Evolutionary conservation across 2,888 invertebrate species (phyloP).

Genomic region (Drosophila helvetica): DNA sequence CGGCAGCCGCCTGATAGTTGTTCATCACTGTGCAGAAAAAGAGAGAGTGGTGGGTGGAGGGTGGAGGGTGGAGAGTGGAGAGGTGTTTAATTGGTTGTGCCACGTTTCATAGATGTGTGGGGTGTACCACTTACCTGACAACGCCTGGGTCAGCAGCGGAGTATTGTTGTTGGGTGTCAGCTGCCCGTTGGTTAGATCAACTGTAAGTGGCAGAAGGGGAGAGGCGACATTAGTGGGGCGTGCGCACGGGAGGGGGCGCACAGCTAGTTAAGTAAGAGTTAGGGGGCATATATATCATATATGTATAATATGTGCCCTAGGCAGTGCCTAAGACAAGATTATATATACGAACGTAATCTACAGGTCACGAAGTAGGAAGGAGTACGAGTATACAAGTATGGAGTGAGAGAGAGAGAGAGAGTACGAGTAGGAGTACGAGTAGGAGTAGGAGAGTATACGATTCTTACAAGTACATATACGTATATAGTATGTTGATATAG

Average conservation of each 20-base stretch:
- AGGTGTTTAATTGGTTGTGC: too few relatives aligned
- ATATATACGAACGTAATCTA: conserved; percentile 64
- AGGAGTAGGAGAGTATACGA: conserved; percentile 38
- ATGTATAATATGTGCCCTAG: conserved; percentile 9
- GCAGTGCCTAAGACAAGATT: conserved; percentile 64
- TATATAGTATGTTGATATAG: conserved; percentile 6
- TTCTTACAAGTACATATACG: conserved; percentile 35
- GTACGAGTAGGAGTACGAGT: not conserved
- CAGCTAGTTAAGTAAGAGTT: conserved; percentile 39
- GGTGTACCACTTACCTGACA: conserved; percentile 90
- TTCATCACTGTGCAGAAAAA: conserved; percentile 90
- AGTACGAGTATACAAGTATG: conserved; percentile 49
- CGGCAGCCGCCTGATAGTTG: conserved; percentile 95
- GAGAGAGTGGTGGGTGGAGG: too few relatives aligned
- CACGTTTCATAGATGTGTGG: not conserved
- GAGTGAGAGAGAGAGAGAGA: conserved; percentile 17
- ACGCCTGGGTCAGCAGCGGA: conserved; percentile 96
- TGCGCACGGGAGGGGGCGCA: conserved; percentile 24
- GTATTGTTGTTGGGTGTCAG: conserved; percentile 98
- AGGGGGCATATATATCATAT: conserved; percentile 17
- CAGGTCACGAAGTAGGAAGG: conserved; percentile 24
- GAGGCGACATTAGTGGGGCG: conserved; percentile 49
- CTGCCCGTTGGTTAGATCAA: conserved; percentile 98
- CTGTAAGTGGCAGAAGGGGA: conserved; percentile 86
- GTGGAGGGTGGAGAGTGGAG: too few relatives aligned